These are phyloP conservation scores for Brachyistius frenatus DNA, from an alignment of 2,113 vertebrate species.

Conservation along the genomic window DNA sequence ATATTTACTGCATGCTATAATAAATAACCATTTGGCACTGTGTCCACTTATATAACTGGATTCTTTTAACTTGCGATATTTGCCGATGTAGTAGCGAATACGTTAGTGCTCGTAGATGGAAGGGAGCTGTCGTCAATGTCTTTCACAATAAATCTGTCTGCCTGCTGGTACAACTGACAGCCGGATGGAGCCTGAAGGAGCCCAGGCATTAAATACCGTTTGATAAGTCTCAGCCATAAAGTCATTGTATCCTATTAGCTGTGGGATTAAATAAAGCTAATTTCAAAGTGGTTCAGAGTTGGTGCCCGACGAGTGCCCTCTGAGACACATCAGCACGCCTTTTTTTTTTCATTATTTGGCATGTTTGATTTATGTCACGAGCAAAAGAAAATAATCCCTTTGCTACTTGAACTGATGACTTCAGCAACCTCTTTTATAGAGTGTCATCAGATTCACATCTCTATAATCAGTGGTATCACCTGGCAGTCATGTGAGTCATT, in stretches of 20 bases:
- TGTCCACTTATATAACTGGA: neutral
- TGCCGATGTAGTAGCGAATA: constrained; percentile 28
- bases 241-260: constrained; percentile 49
- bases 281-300: constrained; percentile 50
- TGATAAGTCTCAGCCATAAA: constrained; percentile 42
- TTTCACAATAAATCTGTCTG: constrained; percentile 20
- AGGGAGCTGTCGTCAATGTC: constrained; percentile 15
- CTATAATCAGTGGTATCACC: too few species aligned
- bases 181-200: constrained; percentile 20
- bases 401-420: neutral
- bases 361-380: constrained; percentile 8
- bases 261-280: constrained; percentile 59
- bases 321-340: constrained; percentile 1
- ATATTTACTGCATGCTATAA: constrained; percentile 8
- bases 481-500: too few species aligned
- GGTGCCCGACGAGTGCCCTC: constrained; percentile 7
- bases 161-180: neutral
- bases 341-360: neutral
- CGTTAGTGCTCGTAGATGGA: constrained; percentile 16
- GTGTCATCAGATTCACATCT: too few species aligned
- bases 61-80: constrained; percentile 24
- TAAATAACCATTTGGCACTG: neutral
- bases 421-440: neutral
- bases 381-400: neutral
- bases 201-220: constrained; percentile 21